Evolutionary conservation across 2,888 invertebrate species (phyloP), one percentile per base, ranked within the genome.

Genomic region (Eristalinus sepulchralis): DNA sequence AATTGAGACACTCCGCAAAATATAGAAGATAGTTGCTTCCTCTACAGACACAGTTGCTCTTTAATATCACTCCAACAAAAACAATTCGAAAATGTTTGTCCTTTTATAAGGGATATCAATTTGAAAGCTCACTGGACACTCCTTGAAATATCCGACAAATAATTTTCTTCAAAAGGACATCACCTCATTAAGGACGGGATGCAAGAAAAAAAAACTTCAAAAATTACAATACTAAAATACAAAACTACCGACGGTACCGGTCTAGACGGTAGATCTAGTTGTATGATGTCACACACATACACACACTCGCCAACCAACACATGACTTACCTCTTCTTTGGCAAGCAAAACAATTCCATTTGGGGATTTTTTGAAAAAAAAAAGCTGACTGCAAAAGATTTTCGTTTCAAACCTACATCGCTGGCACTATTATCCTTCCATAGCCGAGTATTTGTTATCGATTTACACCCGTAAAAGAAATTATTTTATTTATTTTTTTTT

Each of bases 301-400:
- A 39, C 22, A 22, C 55, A 2, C 57, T n/a, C n/a, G n/a, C n/a
- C n/a, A n/a, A n/a, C 20, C 24, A 57, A 22, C 24, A 6, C 24
- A 24, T 13, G 39, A 62, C 63, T 62, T 31, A 63, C 72, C 72
- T 72, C 62, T 72, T 33, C 24, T 22, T 53, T 31, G 53, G 34
- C 53, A 36, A 20, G 53, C 8, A 27, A 27, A 63, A 53, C 36
- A 70, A 62, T 70, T 77, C 77, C 77, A 77, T 77, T 60, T 62
- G 31, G 3, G 24, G 6, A 17, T 17, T 8, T 57, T 47, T 47
- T 17, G 1, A 4, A 17, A 47, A 36, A 24, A 39, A 36, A 68
- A 11, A 34, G 6, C 34, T 6, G 10, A 63, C 34, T 6, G 10
- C 33, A 20, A 63, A 34, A 63, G 17, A 62, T 34, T 27, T 27